Conservation (phyloP, 2,888 invertebrate genomes). For the Metalampra italica region DNA sequence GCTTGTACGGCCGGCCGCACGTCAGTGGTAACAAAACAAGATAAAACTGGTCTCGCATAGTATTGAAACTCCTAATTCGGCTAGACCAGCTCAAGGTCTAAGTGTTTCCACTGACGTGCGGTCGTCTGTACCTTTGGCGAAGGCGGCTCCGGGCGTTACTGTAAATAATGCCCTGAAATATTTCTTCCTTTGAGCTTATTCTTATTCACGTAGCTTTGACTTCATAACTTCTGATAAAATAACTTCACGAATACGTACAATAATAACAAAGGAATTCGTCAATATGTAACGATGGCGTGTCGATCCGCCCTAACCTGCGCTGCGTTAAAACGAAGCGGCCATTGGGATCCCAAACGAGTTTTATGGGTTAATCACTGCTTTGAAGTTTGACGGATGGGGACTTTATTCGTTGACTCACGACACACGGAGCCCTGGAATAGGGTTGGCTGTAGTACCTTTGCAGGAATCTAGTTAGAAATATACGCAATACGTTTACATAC, state of each 20-base stretch:
- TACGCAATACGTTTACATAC: neutral
- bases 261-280: slow-evolving; percentile 21
- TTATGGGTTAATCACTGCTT: slow-evolving; percentile 71
- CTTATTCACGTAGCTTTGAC: neutral
- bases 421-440: slow-evolving; percentile 13
- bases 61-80: too few relatives aligned
- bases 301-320: slow-evolving; percentile 31
- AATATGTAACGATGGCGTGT: slow-evolving; percentile 45
- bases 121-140: too few relatives aligned
- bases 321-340: neutral
- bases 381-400: slow-evolving; percentile 68
- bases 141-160: too few relatives aligned
- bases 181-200: too few relatives aligned
- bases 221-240: neutral
- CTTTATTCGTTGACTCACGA: slow-evolving; percentile 66
- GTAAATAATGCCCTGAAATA: too few relatives aligned
- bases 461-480: neutral
- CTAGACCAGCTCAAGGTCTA: too few relatives aligned
- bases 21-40: too few relatives aligned
- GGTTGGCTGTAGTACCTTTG: slow-evolving; percentile 2
- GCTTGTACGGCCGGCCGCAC: too few relatives aligned
- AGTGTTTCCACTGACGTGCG: too few relatives aligned
- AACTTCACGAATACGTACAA: neutral
- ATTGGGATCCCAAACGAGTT: slow-evolving; percentile 21
- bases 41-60: too few relatives aligned